Evolutionary conservation across 2,113 vertebrate genomes (phyloP), one percentile per base, ranked within the genome.

Genomic region (Scopus umbretta): DNA sequence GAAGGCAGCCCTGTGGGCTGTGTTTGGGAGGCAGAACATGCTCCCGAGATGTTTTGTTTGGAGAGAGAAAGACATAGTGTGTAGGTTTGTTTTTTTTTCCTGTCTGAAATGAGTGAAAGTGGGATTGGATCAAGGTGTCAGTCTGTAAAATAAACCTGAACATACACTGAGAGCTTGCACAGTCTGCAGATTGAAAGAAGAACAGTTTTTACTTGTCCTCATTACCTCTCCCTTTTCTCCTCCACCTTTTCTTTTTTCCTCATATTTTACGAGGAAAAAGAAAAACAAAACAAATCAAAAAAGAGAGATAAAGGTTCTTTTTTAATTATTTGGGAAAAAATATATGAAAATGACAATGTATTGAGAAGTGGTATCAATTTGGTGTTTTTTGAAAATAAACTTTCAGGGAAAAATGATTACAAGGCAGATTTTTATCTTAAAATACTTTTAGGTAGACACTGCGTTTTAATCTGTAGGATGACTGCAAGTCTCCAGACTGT

Each of bases 21-120:
- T 2, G 0, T n/a, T 38, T 53, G 38, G 65, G n/a, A 38, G 21
- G 40, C 9, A 27, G 62, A n/a, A 43, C 10, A 6, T 0, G 7
- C 40, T 90, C 74, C 74, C 1, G 2, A 32, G 36, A 2, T 29
- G 5, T 59, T 80, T 80, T 0, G 0, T 80, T 68, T 47, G 40
- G 52, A 86, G 50, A 65, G 10, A 32, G 65, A 72, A 47, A 52
- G 71, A 65, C 2, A 2, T 11, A 43, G 30, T 16, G 38, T 15
- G 32, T 38, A 34, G 12, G 10, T 68, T 49, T 74, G 13, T 18
- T 78, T 86, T 42, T 42, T 81, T 84, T 78, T 71, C 21, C 47
- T 29, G 19, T 21, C 11, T 45, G 42, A 76, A 58, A 19, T 58
- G 40, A 78, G 16, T 38, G 16, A 36, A 85, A 72, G 17, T 18